Evolutionary conservation across 2,797 vertebrate genomes (phyloP), one percentile per base, ranked within the genome.

Genomic region (Lepilemur ruficaudatus): DNA sequence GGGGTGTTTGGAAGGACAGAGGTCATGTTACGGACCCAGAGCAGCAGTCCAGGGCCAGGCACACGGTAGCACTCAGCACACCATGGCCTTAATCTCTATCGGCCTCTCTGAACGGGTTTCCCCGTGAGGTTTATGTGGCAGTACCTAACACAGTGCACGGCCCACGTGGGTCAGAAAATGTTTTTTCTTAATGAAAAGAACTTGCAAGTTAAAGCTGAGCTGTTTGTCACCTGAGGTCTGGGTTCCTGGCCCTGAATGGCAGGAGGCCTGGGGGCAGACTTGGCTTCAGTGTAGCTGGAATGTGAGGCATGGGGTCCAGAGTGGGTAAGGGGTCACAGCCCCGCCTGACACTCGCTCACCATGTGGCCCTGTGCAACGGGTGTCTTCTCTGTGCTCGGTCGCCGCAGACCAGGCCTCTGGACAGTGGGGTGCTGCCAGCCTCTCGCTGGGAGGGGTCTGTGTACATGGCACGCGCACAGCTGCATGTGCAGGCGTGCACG

Each of bases 401-500:
- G 32, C 79, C 28, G 28, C 25, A 52, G 32, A 28, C 32, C 23
- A 20, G 63, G 18, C 75, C 81, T 48, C 25, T 14, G 30, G 69
- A 7, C n/a, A 28, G 5, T 1, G 1, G 7, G 69, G 7, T 70
- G 18, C 32, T 52, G 52, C 43, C 8, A 0, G 50, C 69, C 4
- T 0, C 41, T 23, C 0, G 12, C 43, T 4, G 17, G 52, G 35
- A 50, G 22, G 75, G 35, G 8, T 35, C 5, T 18, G 32, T 2
- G 7, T n/a, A 4, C 17, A 2, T 38, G 30, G 61, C 14, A 7
- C 2, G 28, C 5, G 14, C 61, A 32, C 30, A 15, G 13, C 7
- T 17, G 61, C 7, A 14, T 63, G 38, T 13, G 25, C 10, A 0
- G 23, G 43, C 0, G 2, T 61, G 43, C 22, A 1, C 2, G 9